Conservation (phyloP, 2,797 vertebrate species). For the Lithobates pipiens region DNA sequence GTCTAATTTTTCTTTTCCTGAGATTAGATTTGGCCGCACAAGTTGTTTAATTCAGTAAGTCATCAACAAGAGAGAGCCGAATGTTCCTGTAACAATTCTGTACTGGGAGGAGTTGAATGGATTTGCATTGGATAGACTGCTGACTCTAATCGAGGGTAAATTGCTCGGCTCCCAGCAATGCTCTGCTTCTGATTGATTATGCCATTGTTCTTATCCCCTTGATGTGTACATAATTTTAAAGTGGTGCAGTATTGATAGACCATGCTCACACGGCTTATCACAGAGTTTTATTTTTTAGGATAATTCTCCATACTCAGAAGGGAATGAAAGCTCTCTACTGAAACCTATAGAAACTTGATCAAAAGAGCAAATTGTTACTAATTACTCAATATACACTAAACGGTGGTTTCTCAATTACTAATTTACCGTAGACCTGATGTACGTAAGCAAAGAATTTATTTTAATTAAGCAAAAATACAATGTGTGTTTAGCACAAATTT, state of each 20-base stretch:
- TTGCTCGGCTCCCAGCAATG: constrained; percentile 31
- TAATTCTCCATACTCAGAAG: constrained; percentile 4
- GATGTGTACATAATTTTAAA: constrained; percentile 50
- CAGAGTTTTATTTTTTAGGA: constrained; percentile 28
- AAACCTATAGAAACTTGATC: constrained; percentile 7
- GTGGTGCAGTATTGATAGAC: constrained; percentile 38
- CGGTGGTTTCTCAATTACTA: neutral
- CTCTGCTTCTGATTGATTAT: constrained; percentile 51
- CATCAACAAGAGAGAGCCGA: constrained; percentile 35
- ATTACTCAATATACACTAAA: constrained; percentile 21
- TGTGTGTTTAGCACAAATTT: too few species aligned
- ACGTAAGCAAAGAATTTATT: neutral
- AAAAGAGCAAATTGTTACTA: neutral
- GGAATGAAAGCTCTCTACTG: constrained; percentile 6
- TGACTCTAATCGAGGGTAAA: constrained; percentile 51
- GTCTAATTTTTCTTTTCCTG: neutral
- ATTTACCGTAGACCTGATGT: neutral
- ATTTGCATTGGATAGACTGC: constrained; percentile 52
- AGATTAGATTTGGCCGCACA: constrained; percentile 6
- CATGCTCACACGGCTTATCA: constrained; percentile 16
- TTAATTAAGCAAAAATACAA: too few species aligned
- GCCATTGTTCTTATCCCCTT: constrained; percentile 36
- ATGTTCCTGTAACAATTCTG: constrained; percentile 8
- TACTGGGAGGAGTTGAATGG: constrained; percentile 21
- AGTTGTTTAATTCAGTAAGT: constrained; percentile 36